Evolutionary conservation across 2,113 vertebrate species (phyloP).

Genomic region (Tinamus guttatus): DNA sequence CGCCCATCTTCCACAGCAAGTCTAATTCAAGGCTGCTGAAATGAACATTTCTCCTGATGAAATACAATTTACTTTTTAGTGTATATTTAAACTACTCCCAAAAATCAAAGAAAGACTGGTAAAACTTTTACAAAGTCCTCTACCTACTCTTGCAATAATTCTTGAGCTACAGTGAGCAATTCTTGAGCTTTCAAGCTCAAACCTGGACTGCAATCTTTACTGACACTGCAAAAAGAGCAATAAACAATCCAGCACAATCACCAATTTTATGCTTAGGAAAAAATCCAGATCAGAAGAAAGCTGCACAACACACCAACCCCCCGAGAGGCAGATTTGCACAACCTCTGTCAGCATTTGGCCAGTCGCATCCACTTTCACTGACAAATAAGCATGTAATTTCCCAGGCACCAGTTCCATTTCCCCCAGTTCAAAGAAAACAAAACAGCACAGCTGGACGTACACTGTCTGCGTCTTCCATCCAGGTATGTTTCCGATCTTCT

Average conservation of each 20-base stretch:
- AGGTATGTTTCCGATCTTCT: constrained; percentile 96
- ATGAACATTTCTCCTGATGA: not conserved
- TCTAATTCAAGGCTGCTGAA: not conserved
- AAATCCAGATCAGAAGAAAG: not conserved
- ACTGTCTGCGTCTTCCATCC: constrained; percentile 99
- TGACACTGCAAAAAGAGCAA: not conserved
- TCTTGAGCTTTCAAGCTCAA: not conserved
- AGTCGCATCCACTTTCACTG: not conserved
- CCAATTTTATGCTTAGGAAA: not conserved
- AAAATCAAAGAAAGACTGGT: constrained; percentile 7
- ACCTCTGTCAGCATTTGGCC: not conserved
- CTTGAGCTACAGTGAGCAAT: not conserved
- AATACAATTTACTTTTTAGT: not conserved
- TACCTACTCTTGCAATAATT: not conserved
- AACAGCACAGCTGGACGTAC: constrained; percentile 71
- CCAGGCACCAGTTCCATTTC: not conserved
- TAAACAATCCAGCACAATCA: not conserved
- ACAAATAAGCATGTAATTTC: not conserved
- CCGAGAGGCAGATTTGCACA: not conserved
- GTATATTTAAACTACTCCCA: not conserved
- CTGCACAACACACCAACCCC: not conserved
- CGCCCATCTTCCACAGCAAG: not conserved
- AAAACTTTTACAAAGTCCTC: not conserved
- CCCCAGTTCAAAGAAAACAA: not conserved
- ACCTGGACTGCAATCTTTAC: not conserved